phyloP scores from a whole-genome alignment of 2,797 vertebrate genomes.

The Poecilia gillii region DNA sequence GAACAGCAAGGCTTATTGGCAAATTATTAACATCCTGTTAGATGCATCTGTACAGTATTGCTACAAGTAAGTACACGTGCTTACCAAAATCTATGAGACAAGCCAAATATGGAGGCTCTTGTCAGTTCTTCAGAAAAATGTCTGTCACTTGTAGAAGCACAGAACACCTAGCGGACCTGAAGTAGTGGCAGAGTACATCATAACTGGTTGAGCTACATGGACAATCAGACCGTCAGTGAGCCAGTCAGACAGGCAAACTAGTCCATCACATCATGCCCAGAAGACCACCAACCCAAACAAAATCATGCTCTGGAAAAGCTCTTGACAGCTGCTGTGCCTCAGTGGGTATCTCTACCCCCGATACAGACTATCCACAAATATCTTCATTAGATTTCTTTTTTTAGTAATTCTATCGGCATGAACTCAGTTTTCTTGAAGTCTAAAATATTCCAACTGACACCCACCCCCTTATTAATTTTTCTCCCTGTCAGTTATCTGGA shows the following conservation, averaged over 20 bases:
- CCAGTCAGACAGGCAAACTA: constrained; percentile 18
- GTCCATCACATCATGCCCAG: constrained; percentile 25
- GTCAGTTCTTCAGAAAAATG: not conserved
- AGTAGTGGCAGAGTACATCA: constrained; percentile 1
- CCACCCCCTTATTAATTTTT: not conserved
- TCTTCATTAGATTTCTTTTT: constrained; percentile 14
- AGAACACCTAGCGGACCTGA: not conserved
- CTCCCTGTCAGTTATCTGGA: not conserved
- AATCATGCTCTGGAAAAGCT: constrained; percentile 27
- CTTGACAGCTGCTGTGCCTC: constrained; percentile 35
- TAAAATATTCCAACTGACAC: not conserved
- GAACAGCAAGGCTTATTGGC: not conserved
- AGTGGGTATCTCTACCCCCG: constrained; percentile 1
- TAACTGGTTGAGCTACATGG: constrained; percentile 10
- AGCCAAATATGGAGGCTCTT: not conserved
- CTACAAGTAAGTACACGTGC: not conserved
- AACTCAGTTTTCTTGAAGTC: constrained; percentile 1
- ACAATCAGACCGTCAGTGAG: constrained; percentile 13
- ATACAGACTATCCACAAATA: constrained; percentile 8
- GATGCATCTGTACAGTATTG: not conserved
- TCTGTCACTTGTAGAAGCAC: not conserved
- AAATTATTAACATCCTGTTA: not conserved
- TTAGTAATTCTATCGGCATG: not conserved
- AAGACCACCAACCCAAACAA: constrained; percentile 35
- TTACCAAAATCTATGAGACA: not conserved